Evolutionary conservation across 2,797 vertebrate species (phyloP), one percentile per base, ranked within the genome.

Genomic region (Acipenser transmontanus): DNA sequence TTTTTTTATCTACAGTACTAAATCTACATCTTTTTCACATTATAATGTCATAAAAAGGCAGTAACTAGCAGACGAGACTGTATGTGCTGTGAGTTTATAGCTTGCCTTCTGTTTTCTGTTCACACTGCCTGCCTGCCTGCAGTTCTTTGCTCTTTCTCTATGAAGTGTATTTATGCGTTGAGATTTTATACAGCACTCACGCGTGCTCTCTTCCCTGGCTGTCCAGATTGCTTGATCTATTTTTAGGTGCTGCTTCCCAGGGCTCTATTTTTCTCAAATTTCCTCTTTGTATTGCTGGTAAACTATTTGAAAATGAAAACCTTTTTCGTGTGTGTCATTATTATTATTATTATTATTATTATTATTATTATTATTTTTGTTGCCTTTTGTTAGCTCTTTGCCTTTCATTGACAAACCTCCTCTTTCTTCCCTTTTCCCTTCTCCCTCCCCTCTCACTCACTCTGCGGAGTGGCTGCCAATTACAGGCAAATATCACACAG

Each of bases 221-320:
- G 72, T 64, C 64, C 66, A 69, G 70, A 75, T 75, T 76, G 81
- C 72, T 80, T 81, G 80, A 77, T 83, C 88, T 92, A 87, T 89
- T 92, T 91, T 85, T 88, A 89, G 87, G 83, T 77, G 80, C 82
- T 61, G 71, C 87, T 87, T 85, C 75, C 67, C 57, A n/a, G 79
- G 78, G 76, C 87, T 85, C 74, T 13, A 10, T 71, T 73, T 88
- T 82, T 78, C 74, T 80, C 64, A 81, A 87, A 81, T 80, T 79
- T 66, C 80, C 81, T 86, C 88, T 87, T 83, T 79, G 74, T 78
- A 80, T 80, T 85, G 82, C 81, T 82, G 82, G 81, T 74, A 77
- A 86, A 88, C 83, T 87, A 87, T 82, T 81, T n/a, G 72, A 82
- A 65, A 69, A 65, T 9, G 62, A 63, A 50, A 54, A 10, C 62